These are phyloP conservation scores for Agrochola circellaris DNA, from an alignment of 2,888 invertebrate genomes.

Conservation along the genomic window DNA sequence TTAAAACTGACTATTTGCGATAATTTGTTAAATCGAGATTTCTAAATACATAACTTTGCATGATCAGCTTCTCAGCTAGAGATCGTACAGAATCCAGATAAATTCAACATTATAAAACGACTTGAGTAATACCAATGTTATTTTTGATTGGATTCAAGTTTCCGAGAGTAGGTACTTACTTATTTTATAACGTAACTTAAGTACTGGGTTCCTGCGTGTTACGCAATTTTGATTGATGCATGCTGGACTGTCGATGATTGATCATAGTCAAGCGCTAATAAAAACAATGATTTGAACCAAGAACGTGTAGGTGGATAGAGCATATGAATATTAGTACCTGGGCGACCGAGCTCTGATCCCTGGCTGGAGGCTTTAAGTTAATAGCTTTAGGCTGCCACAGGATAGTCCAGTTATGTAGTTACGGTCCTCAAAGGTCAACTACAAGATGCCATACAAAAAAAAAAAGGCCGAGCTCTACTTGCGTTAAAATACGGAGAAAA, in stretches of 20 bases:
- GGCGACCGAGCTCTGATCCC: too few relatives aligned
- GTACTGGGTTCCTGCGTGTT: constrained; percentile 32
- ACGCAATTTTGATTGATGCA: constrained; percentile 31
- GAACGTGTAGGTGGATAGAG: neutral
- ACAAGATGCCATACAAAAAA: too few relatives aligned
- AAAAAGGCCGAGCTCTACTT: too few relatives aligned
- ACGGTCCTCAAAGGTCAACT: too few relatives aligned
- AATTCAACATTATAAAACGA: neutral
- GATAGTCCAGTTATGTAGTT: too few relatives aligned
- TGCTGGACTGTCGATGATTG: constrained; percentile 4
- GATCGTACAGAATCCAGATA: neutral
- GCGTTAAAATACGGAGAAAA: too few relatives aligned
- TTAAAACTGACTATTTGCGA: neutral
- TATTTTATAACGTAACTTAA: constrained; percentile 33
- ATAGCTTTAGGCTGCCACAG: too few relatives aligned
- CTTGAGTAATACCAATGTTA: constrained; percentile 2
- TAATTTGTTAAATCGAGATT: neutral
- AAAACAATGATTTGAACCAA: constrained; percentile 3
- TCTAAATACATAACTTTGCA: neutral
- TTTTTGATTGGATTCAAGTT: constrained; percentile 32
- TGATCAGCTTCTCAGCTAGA: neutral
- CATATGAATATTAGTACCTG: neutral
- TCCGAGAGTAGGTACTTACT: constrained; percentile 18
- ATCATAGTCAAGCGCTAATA: constrained; percentile 20
- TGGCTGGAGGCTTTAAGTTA: too few relatives aligned